Evolutionary conservation across 2,113 vertebrate genomes (phyloP).

Genomic region (Nesospiza acunhae): DNA sequence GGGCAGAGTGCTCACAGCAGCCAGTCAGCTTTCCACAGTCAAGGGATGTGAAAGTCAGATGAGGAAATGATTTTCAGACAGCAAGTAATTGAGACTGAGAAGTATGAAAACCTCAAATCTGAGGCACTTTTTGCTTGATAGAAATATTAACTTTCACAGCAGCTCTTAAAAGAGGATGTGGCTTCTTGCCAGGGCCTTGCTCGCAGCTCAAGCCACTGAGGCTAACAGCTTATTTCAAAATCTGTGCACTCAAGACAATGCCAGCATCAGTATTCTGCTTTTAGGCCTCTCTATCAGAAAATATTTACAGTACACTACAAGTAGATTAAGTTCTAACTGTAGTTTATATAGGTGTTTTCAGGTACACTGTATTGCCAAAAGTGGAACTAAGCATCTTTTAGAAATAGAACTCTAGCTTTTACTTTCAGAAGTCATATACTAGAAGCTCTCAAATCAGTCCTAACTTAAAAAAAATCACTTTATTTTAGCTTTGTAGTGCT

Average conservation of each 20-base stretch:
- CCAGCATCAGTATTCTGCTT: background rate
- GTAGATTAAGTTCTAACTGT: background rate
- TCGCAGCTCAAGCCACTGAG: conserved; percentile 4
- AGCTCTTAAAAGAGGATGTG: background rate
- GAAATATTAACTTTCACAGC: background rate
- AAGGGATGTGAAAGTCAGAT: background rate
- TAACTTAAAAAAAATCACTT: background rate
- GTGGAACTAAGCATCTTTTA: background rate
- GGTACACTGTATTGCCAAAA: background rate
- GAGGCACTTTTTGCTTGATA: background rate
- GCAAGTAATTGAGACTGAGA: background rate
- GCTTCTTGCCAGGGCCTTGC: background rate
- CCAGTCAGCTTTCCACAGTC: background rate
- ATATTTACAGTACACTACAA: background rate
- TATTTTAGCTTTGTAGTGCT: background rate
- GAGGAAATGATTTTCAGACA: background rate
- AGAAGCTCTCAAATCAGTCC: background rate
- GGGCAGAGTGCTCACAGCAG: background rate
- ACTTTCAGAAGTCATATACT: background rate
- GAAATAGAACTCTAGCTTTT: background rate
- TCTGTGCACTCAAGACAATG: background rate
- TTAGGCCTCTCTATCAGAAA: background rate
- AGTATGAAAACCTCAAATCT: background rate
- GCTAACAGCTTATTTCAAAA: background rate
- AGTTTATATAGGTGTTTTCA: background rate